Evolutionary conservation across 2,888 invertebrate species (phyloP).

Genomic region (Clistopyga incitator): DNA sequence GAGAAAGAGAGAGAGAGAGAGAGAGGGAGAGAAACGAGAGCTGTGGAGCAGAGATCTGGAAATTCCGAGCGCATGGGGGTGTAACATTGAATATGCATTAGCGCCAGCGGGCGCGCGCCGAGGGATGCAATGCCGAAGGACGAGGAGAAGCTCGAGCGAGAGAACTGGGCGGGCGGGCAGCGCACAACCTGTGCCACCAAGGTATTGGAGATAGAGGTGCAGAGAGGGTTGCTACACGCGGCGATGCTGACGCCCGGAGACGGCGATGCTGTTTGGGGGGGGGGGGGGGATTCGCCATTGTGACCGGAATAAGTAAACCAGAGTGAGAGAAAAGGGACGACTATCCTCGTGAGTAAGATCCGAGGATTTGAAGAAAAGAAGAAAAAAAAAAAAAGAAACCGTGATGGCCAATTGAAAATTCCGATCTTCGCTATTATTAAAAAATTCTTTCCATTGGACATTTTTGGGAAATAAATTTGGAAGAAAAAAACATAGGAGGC

Average conservation of each 20-base stretch:
- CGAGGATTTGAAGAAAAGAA: slow-evolving; percentile 13
- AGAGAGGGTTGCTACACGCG: slow-evolving; percentile 46
- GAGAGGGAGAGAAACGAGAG: not conserved
- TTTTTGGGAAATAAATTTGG: too few species aligned
- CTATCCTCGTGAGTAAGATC: slow-evolving; percentile 28
- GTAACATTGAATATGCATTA: slow-evolving; percentile 82
- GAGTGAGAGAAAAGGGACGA: not conserved
- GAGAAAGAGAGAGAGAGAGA: not conserved
- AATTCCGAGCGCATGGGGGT: slow-evolving; percentile 68
- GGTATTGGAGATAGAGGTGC: slow-evolving; percentile 33
- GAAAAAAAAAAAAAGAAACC: too few species aligned
- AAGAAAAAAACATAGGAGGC: too few species aligned
- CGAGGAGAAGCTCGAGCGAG: slow-evolving; percentile 27
- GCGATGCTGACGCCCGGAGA: slow-evolving; percentile 65
- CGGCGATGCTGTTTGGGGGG: slow-evolving; percentile 61
- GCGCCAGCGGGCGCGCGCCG: slow-evolving; percentile 73
- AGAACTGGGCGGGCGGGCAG: slow-evolving; percentile 27
- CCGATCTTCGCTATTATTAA: too few species aligned
- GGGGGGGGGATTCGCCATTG: slow-evolving; percentile 75
- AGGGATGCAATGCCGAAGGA: slow-evolving; percentile 70
- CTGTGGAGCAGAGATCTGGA: slow-evolving; percentile 60
- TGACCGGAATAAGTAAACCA: slow-evolving; percentile 77
- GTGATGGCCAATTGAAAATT: too few species aligned
- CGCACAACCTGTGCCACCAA: slow-evolving; percentile 8
- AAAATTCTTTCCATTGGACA: too few species aligned